Conservation (phyloP, 2,113 vertebrate genomes). For the Sigmodon hispidus region DNA sequence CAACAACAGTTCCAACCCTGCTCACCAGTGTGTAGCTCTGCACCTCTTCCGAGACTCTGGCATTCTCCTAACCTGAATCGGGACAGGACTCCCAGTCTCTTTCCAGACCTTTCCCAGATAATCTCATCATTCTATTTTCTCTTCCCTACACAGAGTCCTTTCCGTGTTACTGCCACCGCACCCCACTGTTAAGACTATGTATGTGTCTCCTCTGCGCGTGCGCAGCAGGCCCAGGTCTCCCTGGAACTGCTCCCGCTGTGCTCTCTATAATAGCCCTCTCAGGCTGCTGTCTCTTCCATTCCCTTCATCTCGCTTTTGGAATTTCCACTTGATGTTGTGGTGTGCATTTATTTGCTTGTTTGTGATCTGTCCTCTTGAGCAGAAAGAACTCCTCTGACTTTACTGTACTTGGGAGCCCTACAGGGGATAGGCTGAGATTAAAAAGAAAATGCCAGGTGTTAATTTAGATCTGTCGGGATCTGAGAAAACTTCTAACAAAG, state of each 20-base stretch:
- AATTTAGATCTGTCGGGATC: background rate
- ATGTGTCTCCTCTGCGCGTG: background rate
- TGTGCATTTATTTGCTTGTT: background rate
- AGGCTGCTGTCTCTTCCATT: background rate
- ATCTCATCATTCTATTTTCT: accelerated
- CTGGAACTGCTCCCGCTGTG: background rate
- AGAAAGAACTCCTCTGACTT: background rate
- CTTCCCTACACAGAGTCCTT: background rate
- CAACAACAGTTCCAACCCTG: background rate
- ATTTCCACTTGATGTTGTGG: background rate
- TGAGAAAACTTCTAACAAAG: background rate
- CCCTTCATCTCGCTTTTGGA: background rate
- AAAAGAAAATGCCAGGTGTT: background rate
- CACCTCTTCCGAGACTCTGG: background rate
- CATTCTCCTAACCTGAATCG: background rate
- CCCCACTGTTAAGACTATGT: background rate
- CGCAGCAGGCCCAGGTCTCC: background rate
- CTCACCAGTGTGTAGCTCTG: background rate
- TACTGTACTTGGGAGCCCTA: no score
- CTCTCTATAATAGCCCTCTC: background rate
- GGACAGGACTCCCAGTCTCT: background rate
- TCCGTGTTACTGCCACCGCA: no score
- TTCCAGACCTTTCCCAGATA: background rate
- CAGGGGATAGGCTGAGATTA: background rate
- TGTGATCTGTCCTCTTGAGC: background rate